Evolutionary conservation across 2,113 vertebrate genomes (phyloP).

Genomic region (Struthidea cinerea): DNA sequence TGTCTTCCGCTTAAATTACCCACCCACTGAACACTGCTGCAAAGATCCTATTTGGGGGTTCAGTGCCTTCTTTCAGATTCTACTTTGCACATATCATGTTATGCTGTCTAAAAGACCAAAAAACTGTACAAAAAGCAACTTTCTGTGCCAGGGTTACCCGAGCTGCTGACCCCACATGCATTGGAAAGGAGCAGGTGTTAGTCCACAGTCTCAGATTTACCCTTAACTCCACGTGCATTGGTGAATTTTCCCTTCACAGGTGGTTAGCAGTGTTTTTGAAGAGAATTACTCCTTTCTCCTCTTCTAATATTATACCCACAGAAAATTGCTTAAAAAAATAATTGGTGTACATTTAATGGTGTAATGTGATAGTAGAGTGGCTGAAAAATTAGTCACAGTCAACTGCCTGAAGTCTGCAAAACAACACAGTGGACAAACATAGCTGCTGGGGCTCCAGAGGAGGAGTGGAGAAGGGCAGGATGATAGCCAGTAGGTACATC

Average conservation of each 20-base stretch:
- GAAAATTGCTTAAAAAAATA: not conserved
- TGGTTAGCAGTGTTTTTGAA: not conserved
- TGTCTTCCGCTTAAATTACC: slow-evolving; percentile 32
- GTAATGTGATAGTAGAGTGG: not conserved
- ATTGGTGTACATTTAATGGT: not conserved
- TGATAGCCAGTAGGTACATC: accelerated
- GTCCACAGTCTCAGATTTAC: not conserved
- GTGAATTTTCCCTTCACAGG: not conserved
- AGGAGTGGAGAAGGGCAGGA: not conserved
- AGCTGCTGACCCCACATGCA: not conserved
- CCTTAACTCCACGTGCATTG: not conserved
- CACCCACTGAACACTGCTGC: not conserved
- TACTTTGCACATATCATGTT: not conserved
- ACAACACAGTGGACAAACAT: accelerated
- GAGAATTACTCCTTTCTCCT: not conserved
- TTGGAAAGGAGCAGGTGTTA: not conserved
- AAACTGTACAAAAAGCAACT: not conserved
- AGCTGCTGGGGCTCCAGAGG: not conserved
- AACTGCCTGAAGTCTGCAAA: not conserved
- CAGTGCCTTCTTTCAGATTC: slow-evolving; percentile 10
- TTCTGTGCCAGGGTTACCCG: not conserved
- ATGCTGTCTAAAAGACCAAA: not conserved
- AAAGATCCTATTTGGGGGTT: slow-evolving; percentile 19
- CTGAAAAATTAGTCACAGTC: not conserved
- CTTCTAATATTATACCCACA: not conserved